Conservation (phyloP, 2,797 vertebrate species). For the Trichosurus vulpecula region DNA sequence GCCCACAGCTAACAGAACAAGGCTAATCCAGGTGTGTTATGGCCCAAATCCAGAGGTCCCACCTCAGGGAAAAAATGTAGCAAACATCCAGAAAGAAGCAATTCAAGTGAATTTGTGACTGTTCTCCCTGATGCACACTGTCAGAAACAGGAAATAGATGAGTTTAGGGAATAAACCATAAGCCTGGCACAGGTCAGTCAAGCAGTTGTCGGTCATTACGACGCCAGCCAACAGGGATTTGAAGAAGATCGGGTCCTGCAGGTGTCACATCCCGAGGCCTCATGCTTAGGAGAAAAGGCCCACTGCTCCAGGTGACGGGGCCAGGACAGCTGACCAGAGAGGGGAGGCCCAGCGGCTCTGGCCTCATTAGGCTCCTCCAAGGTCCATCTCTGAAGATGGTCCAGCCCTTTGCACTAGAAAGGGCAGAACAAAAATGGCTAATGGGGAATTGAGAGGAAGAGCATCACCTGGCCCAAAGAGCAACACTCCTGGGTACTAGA, state of each 20-base stretch:
- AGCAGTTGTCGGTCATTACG: too few relatives aligned
- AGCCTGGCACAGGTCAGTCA: not conserved
- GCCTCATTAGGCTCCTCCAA: too few relatives aligned
- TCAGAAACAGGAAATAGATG: rapidly evolving
- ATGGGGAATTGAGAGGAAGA: not conserved
- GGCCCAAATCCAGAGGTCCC: not conserved
- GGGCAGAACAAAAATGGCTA: too few relatives aligned
- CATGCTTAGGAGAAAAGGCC: too few relatives aligned
- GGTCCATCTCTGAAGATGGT: too few relatives aligned
- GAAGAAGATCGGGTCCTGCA: not conserved
- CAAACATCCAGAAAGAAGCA: not conserved
- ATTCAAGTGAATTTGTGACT: not conserved
- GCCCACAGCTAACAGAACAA: too few relatives aligned
- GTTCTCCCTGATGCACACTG: not conserved
- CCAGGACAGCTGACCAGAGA: not conserved
- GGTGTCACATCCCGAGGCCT: too few relatives aligned
- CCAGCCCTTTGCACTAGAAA: too few relatives aligned
- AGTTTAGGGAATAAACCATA: not conserved
- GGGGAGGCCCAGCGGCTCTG: too few relatives aligned
- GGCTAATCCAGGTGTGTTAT: not conserved
- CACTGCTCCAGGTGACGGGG: not conserved
- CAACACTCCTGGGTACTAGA: too few relatives aligned
- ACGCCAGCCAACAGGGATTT: too few relatives aligned
- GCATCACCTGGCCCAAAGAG: too few relatives aligned
- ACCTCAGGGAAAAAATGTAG: not conserved